Conservation (phyloP, 1,140 invertebrate genomes). For the Plodia interpunctella region DNA sequence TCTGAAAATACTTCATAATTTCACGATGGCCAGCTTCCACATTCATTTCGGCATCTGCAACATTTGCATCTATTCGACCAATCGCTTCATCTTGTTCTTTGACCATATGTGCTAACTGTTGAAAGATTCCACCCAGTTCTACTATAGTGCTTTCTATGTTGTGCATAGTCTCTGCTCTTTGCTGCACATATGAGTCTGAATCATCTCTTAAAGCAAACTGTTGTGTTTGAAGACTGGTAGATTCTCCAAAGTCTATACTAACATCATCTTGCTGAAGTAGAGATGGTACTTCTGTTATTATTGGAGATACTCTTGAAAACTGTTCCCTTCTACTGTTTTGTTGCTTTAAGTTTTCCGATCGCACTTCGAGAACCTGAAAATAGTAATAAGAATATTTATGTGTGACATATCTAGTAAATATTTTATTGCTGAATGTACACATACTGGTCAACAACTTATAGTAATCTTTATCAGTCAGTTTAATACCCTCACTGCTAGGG, state of each 20-base stretch:
- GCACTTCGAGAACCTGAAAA: constrained; percentile 87
- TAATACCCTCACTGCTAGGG: too few species aligned
- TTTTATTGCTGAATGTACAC: too few species aligned
- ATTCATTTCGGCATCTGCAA: constrained; percentile 96
- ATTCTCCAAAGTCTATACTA: constrained; percentile 85
- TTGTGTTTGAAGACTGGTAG: constrained; percentile 72
- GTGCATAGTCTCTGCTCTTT: constrained; percentile 98
- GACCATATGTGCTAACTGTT: constrained; percentile 98
- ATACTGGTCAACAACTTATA: too few species aligned
- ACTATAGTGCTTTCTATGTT: constrained; percentile 99
- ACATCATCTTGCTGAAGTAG: constrained; percentile 84
- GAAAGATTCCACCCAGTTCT: constrained; percentile 98
- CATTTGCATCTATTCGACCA: constrained; percentile 97
- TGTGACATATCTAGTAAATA: not conserved
- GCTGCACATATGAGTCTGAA: constrained; percentile 92
- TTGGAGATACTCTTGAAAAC: constrained; percentile 90
- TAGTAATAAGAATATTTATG: not conserved
- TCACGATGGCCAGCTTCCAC: constrained; percentile 98
- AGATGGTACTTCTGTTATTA: constrained; percentile 82
- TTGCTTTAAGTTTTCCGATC: constrained; percentile 96
- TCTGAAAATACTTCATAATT: constrained; percentile 98
- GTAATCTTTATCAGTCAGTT: too few species aligned
- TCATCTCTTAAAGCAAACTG: constrained; percentile 89
- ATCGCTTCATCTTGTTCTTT: constrained; percentile 99
- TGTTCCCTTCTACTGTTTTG: constrained; percentile 96